A percentile compares a stretch with the other conserved stretches of the same genome.
phyloP scores from a whole-genome alignment of 2,888 invertebrate species.

The Amblyjoppa proteus region DNA sequence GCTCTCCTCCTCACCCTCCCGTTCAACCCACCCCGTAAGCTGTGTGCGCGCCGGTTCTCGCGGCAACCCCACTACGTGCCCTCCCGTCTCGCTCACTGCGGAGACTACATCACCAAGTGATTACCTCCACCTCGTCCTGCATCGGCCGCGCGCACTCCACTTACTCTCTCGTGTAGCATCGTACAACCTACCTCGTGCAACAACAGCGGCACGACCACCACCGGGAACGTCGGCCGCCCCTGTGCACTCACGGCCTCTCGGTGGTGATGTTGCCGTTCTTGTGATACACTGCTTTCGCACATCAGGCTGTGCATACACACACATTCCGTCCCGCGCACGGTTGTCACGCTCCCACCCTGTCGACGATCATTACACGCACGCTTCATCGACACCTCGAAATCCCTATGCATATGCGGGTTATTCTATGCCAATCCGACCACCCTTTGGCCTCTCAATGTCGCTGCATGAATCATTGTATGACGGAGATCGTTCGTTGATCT shows the following conservation, averaged over 20 bases:
- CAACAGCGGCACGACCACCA: slow-evolving; percentile 24
- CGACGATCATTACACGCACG: slow-evolving; percentile 55
- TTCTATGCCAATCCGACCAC: background rate
- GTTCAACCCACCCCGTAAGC: slow-evolving; percentile 47
- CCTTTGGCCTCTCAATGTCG: background rate
- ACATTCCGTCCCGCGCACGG: slow-evolving; percentile 9
- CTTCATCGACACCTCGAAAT: slow-evolving; percentile 41
- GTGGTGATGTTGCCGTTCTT: slow-evolving; percentile 34
- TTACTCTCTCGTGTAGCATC: slow-evolving; percentile 37
- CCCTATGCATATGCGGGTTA: background rate
- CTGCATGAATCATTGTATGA: background rate
- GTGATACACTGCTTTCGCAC: slow-evolving; percentile 58
- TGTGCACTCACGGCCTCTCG: slow-evolving; percentile 48
- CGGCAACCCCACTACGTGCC: slow-evolving; percentile 23
- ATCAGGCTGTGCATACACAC: slow-evolving; percentile 44
- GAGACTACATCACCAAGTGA: slow-evolving; percentile 83
- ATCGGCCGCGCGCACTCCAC: slow-evolving; percentile 43
- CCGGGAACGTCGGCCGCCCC: slow-evolving; percentile 35
- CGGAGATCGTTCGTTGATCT: background rate
- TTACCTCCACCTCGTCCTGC: slow-evolving; percentile 78
- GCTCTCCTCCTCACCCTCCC: slow-evolving; percentile 60
- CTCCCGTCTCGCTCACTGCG: slow-evolving; percentile 73
- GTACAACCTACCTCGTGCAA: slow-evolving; percentile 39
- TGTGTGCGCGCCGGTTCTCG: slow-evolving; percentile 27
- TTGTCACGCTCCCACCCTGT: slow-evolving; percentile 44